A percentile compares a stretch with the other conserved stretches of the same genome.
Evolutionary conservation across 2,888 invertebrate genomes (phyloP).

Genomic region (Dolomedes plantarius): DNA sequence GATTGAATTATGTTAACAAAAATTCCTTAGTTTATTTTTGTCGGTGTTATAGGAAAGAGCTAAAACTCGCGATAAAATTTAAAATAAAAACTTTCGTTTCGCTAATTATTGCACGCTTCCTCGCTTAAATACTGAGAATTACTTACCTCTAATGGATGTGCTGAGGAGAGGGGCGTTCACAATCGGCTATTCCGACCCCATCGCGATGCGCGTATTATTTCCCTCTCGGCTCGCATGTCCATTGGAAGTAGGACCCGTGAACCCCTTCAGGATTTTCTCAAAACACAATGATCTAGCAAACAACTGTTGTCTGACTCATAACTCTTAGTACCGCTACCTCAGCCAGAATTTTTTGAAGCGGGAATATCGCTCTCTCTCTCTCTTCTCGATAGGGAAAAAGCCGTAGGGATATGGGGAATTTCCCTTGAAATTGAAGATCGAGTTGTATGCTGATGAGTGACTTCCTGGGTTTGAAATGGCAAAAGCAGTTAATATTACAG

Average conservation of each 20-base stretch:
- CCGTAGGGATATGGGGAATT: neutral
- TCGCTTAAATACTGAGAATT: too few relatives aligned
- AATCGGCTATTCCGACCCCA: neutral
- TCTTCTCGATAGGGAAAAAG: neutral
- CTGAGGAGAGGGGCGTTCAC: neutral
- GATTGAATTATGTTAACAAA: too few relatives aligned
- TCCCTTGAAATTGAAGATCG: neutral
- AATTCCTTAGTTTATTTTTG: too few relatives aligned
- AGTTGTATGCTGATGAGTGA: neutral
- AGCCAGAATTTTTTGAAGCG: neutral
- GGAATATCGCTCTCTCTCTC: too few relatives aligned
- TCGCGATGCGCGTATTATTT: neutral
- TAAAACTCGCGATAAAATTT: too few relatives aligned
- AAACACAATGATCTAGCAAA: conserved; percentile 64
- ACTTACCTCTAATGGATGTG: too few relatives aligned
- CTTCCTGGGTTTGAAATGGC: neutral
- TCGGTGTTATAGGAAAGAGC: too few relatives aligned
- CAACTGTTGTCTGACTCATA: conserved; percentile 64
- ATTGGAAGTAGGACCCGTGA: neutral
- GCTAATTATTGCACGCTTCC: too few relatives aligned
- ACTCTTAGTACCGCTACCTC: conserved; percentile 45
- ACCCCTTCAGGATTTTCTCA: conserved; percentile 39
- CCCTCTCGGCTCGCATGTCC: neutral
- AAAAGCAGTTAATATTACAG: neutral
- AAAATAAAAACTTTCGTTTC: too few relatives aligned